Evolutionary conservation across 2,797 vertebrate genomes (phyloP).

Genomic region (Glyptemys insculpta): DNA sequence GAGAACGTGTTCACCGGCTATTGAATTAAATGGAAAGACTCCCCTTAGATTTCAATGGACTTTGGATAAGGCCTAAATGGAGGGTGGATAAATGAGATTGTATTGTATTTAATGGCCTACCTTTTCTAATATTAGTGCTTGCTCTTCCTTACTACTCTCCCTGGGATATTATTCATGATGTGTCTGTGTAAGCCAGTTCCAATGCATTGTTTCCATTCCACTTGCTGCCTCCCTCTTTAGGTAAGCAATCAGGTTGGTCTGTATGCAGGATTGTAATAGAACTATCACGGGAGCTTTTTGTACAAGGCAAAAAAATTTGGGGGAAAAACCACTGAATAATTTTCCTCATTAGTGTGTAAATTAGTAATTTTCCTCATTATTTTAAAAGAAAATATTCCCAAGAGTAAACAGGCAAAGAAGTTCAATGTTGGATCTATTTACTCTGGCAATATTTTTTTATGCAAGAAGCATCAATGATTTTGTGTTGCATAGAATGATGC

Average conservation of each 20-base stretch:
- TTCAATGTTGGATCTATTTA: constrained; percentile 13
- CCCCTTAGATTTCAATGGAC: not conserved
- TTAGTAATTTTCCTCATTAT: not conserved
- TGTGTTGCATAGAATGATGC: not conserved
- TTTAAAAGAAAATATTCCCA: constrained; percentile 10
- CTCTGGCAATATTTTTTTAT: not conserved
- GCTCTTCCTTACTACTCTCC: not conserved
- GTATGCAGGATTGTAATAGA: not conserved
- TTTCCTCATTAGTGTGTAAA: not conserved
- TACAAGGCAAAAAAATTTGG: not conserved
- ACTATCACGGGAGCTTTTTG: not conserved
- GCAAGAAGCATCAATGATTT: not conserved
- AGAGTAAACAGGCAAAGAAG: not conserved
- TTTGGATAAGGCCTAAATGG: not conserved
- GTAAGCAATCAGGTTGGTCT: not conserved
- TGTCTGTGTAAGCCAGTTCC: not conserved
- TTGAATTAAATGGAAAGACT: not conserved
- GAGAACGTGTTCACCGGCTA: not conserved
- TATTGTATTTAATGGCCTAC: not conserved
- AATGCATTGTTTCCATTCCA: not conserved
- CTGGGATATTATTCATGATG: not conserved
- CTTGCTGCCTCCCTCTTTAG: not conserved
- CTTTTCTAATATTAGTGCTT: not conserved
- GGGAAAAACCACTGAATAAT: not conserved
- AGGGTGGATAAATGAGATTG: not conserved